These are phyloP conservation scores for Leucopternis melanops DNA, from an alignment of 2,113 vertebrate genomes.

Conservation along the genomic window DNA sequence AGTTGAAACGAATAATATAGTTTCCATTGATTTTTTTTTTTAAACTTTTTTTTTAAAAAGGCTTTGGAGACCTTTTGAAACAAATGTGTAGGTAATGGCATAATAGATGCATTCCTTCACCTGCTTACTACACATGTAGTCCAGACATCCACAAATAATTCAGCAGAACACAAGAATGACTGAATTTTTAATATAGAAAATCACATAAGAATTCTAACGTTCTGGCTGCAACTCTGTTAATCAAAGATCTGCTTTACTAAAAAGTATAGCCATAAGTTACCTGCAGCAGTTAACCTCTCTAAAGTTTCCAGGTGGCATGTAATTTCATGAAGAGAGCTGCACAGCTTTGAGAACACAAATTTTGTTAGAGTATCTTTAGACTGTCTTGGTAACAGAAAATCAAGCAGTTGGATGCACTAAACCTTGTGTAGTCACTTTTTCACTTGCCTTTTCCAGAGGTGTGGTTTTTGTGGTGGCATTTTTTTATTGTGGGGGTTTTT, in stretches of 20 bases:
- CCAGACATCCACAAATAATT: background rate
- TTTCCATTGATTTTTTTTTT: background rate
- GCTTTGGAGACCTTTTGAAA: background rate
- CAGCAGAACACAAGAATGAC: background rate
- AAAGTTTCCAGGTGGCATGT: slow-evolving; percentile 1
- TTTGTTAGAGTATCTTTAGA: background rate
- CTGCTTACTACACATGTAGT: background rate
- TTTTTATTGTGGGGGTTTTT: background rate
- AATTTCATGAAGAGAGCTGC: background rate
- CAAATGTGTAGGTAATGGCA: background rate
- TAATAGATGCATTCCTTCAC: slow-evolving; percentile 24
- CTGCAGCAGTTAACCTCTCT: background rate
- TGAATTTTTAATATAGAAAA: background rate
- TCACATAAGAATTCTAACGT: background rate
- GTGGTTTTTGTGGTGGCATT: background rate
- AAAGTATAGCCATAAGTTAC: background rate
- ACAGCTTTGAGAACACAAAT: background rate
- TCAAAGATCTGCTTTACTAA: background rate
- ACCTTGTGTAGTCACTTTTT: slow-evolving; percentile 27
- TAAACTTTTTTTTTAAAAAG: background rate
- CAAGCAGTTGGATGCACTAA: slow-evolving; percentile 23
- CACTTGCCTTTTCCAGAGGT: slow-evolving; percentile 7
- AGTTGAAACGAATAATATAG: slow-evolving; percentile 8
- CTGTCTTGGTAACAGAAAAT: background rate
- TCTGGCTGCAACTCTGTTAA: background rate